Percentiles rank a stretch among this genome's conserved stretches.
These are phyloP conservation scores for Macropodus opercularis DNA, from an alignment of 2,797 vertebrate species.

Conservation along the genomic window DNA sequence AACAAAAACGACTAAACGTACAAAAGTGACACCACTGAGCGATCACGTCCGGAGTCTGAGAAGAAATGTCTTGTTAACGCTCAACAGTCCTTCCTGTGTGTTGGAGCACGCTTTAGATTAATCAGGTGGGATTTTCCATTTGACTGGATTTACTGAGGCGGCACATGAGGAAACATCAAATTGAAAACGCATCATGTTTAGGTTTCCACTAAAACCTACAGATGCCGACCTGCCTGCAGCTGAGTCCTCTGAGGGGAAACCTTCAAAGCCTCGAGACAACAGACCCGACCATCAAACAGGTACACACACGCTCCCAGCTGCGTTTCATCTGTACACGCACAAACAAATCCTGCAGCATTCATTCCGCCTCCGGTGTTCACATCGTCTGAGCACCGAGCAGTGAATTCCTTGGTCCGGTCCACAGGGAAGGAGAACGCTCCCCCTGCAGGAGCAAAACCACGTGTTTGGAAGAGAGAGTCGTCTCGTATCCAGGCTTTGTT, in stretches of 20 bases:
- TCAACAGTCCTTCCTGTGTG: not conserved
- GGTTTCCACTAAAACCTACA: slow-evolving; percentile 1
- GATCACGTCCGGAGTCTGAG: too few relatives aligned
- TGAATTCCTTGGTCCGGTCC: slow-evolving; percentile 5
- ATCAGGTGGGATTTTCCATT: too few relatives aligned
- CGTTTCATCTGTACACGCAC: too few relatives aligned
- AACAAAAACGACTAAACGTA: too few relatives aligned
- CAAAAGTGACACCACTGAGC: too few relatives aligned
- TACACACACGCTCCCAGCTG: too few relatives aligned
- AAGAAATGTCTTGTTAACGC: not conserved
- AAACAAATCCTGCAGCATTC: slow-evolving; percentile 4
- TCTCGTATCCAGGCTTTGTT: not conserved
- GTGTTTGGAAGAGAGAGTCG: not conserved
- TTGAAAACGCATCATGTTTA: not conserved
- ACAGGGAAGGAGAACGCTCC: slow-evolving; percentile 8
- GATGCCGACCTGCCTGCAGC: slow-evolving; percentile 15
- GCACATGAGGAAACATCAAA: too few relatives aligned
- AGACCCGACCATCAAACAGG: slow-evolving; percentile 40
- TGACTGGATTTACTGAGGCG: too few relatives aligned
- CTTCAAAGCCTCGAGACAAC: slow-evolving; percentile 56
- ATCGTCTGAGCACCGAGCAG: slow-evolving; percentile 12
- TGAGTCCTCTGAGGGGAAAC: slow-evolving; percentile 10
- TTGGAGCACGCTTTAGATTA: not conserved
- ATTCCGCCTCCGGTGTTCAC: slow-evolving; percentile 8
- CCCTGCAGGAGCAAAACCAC: slow-evolving; percentile 13